Percentiles rank a stretch among this genome's conserved stretches.
phyloP scores from a whole-genome alignment of 2,888 invertebrate genomes.

The Torymus auratus region DNA sequence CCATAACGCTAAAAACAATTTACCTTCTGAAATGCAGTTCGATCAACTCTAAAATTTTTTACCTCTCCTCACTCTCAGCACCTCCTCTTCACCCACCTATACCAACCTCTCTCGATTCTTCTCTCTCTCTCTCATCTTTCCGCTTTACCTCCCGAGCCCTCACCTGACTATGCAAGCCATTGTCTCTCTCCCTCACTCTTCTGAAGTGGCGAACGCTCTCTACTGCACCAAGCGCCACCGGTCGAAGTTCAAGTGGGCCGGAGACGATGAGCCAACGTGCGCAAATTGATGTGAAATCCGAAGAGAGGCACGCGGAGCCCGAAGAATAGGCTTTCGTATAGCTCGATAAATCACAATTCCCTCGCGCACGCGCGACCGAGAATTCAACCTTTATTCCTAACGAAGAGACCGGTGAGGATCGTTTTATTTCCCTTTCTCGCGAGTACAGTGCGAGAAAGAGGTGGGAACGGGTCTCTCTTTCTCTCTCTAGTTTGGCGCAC shows the following conservation, averaged over 20 bases:
- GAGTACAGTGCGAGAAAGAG: neutral
- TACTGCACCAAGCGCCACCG: neutral
- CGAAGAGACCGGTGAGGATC: constrained; percentile 2
- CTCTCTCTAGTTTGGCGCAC: constrained; percentile 28
- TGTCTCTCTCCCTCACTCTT: constrained; percentile 26
- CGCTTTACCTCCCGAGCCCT: neutral
- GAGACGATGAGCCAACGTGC: constrained; percentile 50
- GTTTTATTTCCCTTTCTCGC: constrained; percentile 38
- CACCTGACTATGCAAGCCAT: constrained; percentile 52
- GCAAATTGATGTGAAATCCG: constrained; percentile 54
- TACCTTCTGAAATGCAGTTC: too few species aligned
- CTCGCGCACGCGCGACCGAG: neutral
- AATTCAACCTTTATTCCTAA: constrained; percentile 17
- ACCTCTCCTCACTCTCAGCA: too few species aligned
- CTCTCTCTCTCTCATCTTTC: neutral
- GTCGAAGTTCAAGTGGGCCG: constrained; percentile 34
- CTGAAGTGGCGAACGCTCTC: constrained; percentile 8
- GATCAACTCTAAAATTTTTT: too few species aligned
- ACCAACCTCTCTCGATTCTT: too few species aligned
- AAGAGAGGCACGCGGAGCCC: neutral
- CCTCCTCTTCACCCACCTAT: too few species aligned
- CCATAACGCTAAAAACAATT: too few species aligned
- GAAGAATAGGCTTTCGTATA: neutral
- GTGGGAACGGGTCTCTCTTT: neutral
- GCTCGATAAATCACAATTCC: constrained; percentile 54